These are phyloP conservation scores for Agapornis roseicollis DNA, from an alignment of 2,113 vertebrate genomes.

Conservation along the genomic window DNA sequence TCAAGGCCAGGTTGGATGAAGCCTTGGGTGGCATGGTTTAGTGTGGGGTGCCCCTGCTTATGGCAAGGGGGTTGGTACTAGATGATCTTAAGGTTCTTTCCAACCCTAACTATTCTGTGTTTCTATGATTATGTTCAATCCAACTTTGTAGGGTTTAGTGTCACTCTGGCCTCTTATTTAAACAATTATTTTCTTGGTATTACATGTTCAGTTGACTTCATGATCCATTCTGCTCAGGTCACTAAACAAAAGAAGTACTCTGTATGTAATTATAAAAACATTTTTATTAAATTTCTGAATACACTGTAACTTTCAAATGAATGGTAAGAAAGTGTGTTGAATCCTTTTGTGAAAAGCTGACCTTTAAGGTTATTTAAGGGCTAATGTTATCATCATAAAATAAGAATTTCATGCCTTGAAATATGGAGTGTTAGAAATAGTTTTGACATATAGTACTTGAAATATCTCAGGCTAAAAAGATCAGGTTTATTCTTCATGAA, in stretches of 20 bases:
- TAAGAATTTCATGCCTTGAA: background rate
- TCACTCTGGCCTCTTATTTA: background rate
- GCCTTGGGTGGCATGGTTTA: too few relatives aligned
- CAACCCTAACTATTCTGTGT: too few relatives aligned
- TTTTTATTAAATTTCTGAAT: background rate
- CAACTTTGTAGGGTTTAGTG: background rate
- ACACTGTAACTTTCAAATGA: background rate
- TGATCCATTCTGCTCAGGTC: background rate
- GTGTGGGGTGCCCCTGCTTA: too few relatives aligned
- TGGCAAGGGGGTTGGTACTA: too few relatives aligned
- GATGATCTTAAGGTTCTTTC: too few relatives aligned
- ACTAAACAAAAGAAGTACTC: background rate
- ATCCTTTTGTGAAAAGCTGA: background rate
- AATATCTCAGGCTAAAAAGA: background rate
- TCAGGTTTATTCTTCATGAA: background rate
- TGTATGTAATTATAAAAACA: background rate
- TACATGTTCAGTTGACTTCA: conserved; percentile 1
- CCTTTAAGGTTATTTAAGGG: background rate
- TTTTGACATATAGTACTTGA: background rate
- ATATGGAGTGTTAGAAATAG: background rate
- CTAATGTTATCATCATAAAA: background rate
- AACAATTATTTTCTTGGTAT: background rate
- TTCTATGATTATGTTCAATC: background rate
- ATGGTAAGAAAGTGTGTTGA: background rate
- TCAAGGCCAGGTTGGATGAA: too few relatives aligned